Percentiles rank a stretch among this genome's conserved stretches.
Evolutionary conservation across 2,888 invertebrate genomes (phyloP).

Genomic region (Eledone cirrhosa): DNA sequence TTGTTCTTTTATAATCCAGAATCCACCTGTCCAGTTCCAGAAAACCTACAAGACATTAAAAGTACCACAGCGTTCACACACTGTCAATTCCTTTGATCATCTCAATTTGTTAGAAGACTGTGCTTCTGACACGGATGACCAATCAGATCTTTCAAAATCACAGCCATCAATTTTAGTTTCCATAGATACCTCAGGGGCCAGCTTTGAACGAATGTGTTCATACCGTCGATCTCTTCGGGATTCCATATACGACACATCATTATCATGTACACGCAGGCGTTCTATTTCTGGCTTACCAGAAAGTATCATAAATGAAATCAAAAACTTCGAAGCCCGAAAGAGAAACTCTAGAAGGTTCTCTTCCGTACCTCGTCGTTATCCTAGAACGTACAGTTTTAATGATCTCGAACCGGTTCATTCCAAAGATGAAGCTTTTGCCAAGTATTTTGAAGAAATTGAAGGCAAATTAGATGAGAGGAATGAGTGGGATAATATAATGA

Average conservation of each 20-base stretch:
- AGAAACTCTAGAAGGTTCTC: constrained; percentile 35
- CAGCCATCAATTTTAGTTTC: constrained; percentile 83
- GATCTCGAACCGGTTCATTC: constrained; percentile 47
- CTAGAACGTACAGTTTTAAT: constrained; percentile 56
- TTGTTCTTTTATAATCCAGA: constrained; percentile 35
- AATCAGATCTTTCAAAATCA: constrained; percentile 40
- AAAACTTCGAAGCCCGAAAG: constrained; percentile 48
- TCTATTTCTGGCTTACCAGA: constrained; percentile 59
- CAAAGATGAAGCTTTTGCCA: constrained; percentile 50
- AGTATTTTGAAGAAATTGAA: constrained; percentile 57
- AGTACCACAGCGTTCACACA: constrained; percentile 47
- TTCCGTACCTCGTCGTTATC: constrained; percentile 39
- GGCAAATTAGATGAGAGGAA: constrained; percentile 54
- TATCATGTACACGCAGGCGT: constrained; percentile 47
- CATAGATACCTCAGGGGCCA: constrained; percentile 87
- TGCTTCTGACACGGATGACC: constrained; percentile 34
- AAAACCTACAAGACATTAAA: constrained; percentile 52
- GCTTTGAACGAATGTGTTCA: constrained; percentile 88
- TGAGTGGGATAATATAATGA: constrained; percentile 47
- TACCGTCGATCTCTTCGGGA: constrained; percentile 79
- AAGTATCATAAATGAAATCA: constrained; percentile 54
- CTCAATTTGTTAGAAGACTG: constrained; percentile 38
- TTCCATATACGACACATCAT: constrained; percentile 37
- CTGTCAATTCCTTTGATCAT: constrained; percentile 48
- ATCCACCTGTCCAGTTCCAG: constrained; percentile 45